Conservation (phyloP, 2,888 invertebrate species). For the Troides aeacus region DNA sequence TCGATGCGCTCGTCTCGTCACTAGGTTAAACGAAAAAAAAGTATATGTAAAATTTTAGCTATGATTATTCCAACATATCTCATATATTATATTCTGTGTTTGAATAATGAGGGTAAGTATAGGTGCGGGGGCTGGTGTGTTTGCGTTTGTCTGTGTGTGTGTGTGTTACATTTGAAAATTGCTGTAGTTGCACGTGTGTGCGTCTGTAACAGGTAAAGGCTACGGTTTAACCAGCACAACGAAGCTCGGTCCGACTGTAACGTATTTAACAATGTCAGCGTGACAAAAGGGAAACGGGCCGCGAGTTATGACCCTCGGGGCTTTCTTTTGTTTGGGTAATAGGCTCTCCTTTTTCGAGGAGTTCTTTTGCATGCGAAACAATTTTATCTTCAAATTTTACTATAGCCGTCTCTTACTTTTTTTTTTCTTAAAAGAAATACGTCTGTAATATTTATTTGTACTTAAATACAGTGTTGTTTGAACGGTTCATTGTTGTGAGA, state of each 20-base stretch:
- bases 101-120: not conserved
- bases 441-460: no score
- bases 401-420: not conserved
- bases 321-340: constrained; percentile 71
- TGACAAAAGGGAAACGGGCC: constrained; percentile 70
- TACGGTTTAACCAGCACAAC: constrained; percentile 35
- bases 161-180: not conserved
- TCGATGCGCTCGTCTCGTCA: no score
- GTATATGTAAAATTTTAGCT: not conserved
- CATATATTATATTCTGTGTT: not conserved
- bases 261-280: constrained; percentile 67
- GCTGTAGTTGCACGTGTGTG: not conserved
- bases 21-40: no score
- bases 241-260: constrained; percentile 56
- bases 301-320: constrained; percentile 71
- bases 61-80: not conserved
- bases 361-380: constrained; percentile 41
- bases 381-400: constrained; percentile 41
- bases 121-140: not conserved
- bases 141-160: not conserved
- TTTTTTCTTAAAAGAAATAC: not conserved
- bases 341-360: constrained; percentile 46
- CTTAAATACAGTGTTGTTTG: no score
- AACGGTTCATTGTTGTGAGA: no score
- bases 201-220: constrained; percentile 12